Percentiles rank a stretch among this genome's conserved stretches.
Conservation (phyloP, 2,113 vertebrate species). For the Hydrolagus affinis region DNA sequence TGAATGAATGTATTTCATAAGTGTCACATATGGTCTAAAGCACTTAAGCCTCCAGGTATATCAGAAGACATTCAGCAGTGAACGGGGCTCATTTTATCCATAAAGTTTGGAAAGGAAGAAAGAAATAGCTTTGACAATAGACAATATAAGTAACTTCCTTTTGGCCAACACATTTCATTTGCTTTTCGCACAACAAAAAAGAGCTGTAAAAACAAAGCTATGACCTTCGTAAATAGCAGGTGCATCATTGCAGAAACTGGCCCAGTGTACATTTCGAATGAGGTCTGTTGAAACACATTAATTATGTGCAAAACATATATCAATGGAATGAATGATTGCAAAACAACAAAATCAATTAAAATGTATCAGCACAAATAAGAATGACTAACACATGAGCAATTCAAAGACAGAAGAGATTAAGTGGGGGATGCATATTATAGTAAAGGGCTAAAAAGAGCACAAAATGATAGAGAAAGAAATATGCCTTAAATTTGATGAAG, state of each 20-base stretch:
- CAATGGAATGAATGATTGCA: neutral
- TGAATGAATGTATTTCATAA: constrained; percentile 19
- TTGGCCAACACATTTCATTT: neutral
- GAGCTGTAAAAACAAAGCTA: neutral
- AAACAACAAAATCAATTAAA: neutral
- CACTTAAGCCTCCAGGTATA: neutral
- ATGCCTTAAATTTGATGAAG: neutral
- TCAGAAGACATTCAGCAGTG: neutral
- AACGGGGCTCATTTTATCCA: constrained; percentile 7
- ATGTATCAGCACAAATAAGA: neutral
- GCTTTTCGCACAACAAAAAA: neutral
- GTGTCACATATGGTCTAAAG: neutral
- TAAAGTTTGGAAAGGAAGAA: neutral
- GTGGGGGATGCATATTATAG: neutral
- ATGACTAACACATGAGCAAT: neutral
- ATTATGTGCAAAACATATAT: neutral
- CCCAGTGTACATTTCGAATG: neutral
- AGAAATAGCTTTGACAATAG: neutral
- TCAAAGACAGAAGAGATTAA: neutral
- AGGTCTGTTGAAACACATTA: neutral
- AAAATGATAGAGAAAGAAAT: neutral
- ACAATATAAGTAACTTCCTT: neutral
- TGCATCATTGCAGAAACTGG: neutral
- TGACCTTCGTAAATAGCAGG: neutral
- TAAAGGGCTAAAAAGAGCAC: neutral